These are phyloP conservation scores for Athalia rosae DNA, from an alignment of 2,888 invertebrate species.

Conservation along the genomic window DNA sequence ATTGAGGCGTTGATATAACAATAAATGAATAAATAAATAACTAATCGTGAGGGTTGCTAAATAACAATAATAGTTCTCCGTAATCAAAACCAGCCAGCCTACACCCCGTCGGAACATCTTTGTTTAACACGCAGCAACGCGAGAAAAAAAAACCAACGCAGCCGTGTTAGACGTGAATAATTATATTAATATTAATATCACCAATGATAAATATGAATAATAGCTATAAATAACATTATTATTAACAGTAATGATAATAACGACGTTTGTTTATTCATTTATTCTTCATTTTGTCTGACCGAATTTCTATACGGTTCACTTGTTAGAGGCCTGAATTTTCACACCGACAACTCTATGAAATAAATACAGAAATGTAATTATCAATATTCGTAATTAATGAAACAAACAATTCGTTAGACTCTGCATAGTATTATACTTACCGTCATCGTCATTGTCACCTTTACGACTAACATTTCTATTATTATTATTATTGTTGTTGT, in stretches of 20 bases:
- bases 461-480: neutral
- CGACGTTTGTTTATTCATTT: neutral
- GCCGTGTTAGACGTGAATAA: neutral
- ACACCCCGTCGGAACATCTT: neutral
- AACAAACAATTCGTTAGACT: neutral
- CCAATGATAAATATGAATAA: conserved; percentile 11
- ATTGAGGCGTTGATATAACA: neutral
- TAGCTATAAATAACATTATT: neutral
- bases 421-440: neutral
- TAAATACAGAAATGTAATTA: too few relatives aligned
- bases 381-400: neutral
- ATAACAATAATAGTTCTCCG: too few relatives aligned
- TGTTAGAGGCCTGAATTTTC: conserved; percentile 31
- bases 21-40: conserved; percentile 4
- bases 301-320: conserved; percentile 9
- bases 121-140: neutral
- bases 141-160: neutral
- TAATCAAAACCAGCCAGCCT: too few relatives aligned
- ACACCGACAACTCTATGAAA: conserved; percentile 6
- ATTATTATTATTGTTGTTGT: conserved; percentile 8
- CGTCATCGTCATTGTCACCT: neutral
- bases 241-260: neutral
- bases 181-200: conserved; percentile 32
- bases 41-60: neutral
- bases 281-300: neutral